These are phyloP conservation scores for Drosophila ironensis DNA, from an alignment of 1,140 invertebrate species.

Conservation along the genomic window DNA sequence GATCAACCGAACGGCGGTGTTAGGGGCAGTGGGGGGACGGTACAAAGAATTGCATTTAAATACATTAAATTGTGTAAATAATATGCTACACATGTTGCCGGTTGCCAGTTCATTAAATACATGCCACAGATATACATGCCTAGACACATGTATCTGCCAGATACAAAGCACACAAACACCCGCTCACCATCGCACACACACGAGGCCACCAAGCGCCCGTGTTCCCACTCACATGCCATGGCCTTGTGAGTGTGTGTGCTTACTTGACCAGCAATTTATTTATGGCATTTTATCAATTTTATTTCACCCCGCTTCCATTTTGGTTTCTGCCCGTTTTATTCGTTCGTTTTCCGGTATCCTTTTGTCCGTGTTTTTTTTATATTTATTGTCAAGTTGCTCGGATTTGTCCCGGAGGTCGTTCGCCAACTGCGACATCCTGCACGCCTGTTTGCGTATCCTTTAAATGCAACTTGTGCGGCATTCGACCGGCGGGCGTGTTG, in stretches of 20 bases:
- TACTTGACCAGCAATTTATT: slow-evolving; percentile 75
- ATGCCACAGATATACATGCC: slow-evolving; percentile 78
- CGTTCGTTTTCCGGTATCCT: neutral
- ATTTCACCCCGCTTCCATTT: slow-evolving; percentile 20
- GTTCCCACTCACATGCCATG: slow-evolving; percentile 5
- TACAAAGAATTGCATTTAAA: slow-evolving; percentile 78
- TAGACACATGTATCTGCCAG: slow-evolving; percentile 57
- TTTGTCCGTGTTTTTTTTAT: neutral
- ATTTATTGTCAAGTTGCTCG: neutral
- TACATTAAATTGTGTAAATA: slow-evolving; percentile 81
- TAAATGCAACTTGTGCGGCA: slow-evolving; percentile 76
- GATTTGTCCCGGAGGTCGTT: neutral
- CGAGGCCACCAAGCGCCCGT: neutral
- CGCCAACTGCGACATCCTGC: slow-evolving; percentile 36
- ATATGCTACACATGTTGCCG: slow-evolving; percentile 80
- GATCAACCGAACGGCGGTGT: too few species aligned
- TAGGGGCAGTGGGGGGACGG: too few species aligned
- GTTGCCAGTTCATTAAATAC: slow-evolving; percentile 80
- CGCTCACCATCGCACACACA: neutral
- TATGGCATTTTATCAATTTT: slow-evolving; percentile 68
- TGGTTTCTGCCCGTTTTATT: neutral
- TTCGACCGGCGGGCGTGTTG: slow-evolving; percentile 8
- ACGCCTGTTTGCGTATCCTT: slow-evolving; percentile 78
- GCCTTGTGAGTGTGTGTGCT: slow-evolving; percentile 18
- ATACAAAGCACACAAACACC: slow-evolving; percentile 20